Evolutionary conservation across 1,140 invertebrate genomes (phyloP), one percentile per base, ranked within the genome.

Genomic region (Trichonephila clavata): DNA sequence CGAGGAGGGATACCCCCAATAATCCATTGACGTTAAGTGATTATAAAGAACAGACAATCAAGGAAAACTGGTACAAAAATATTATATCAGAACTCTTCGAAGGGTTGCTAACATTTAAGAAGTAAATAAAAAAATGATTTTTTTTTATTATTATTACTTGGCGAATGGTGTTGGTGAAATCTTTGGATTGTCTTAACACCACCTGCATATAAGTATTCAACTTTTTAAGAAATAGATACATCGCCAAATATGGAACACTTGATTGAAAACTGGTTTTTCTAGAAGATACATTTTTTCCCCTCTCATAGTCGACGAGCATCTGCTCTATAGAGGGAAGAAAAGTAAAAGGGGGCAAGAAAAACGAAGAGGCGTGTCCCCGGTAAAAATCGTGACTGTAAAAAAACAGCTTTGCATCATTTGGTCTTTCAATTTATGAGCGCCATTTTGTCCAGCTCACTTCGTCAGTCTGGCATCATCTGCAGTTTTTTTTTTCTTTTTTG

Each of bases 311-410:
- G 71, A 16, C 88, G 32, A 32, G 81, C 90, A 92, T 92, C 90
- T 92, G 90, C 88, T 80, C 71, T 77, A 68, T 24, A 59, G 59
- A 24, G 68, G 60, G 39, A 16, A 81, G 81, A 27, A 60, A 84
- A 92, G 90, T 65, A 57, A 84, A 61, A 92, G 60, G 77, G 32
- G 21, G 71, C 27, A 63, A 65, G 77, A 84, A 92, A 92, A 92
- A 84, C 90, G 90, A 84, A 92, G 90, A 80, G 90, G 90, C 90
- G 90, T 92, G 80, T 84, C 80, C 50, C 32, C n/a, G 24, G 57
- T 39, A 65, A 84, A 84, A 84, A 84, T 92, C 90, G 90, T 92
- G 90, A 92, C 80, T 84, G 59, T 63, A 84, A 92, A 84, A 87
- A 92, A 84, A 39, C 59, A 92, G 80, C 57, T 24, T 92, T 92